phyloP scores from a whole-genome alignment of 2,888 invertebrate genomes.

The Bhutanitis thaidina region DNA sequence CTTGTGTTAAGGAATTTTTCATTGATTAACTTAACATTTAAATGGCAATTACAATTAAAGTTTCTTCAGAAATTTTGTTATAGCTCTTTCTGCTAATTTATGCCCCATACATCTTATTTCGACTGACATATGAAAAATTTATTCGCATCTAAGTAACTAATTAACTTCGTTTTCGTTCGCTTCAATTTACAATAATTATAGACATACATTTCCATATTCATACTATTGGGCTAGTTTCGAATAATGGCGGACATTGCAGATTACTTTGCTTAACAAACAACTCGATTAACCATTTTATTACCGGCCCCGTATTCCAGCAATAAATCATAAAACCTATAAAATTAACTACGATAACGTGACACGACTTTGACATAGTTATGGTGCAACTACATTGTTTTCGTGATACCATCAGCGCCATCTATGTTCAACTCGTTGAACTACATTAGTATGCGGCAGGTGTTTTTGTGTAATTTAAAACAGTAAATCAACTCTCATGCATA shows the following conservation, averaged over 20 bases:
- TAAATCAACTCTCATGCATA: too few relatives aligned
- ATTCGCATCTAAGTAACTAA: not conserved
- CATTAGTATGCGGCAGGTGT: not conserved
- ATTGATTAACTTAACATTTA: too few relatives aligned
- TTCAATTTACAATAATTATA: slow-evolving; percentile 3
- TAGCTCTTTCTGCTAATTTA: too few relatives aligned
- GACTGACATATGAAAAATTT: slow-evolving; percentile 1
- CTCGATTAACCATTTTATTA: slow-evolving; percentile 34
- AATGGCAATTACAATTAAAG: too few relatives aligned
- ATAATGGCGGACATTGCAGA: slow-evolving; percentile 14
- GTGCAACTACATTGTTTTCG: slow-evolving; percentile 15
- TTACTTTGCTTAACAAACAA: slow-evolving; percentile 16
- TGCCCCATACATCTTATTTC: not conserved
- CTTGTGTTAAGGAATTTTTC: too few relatives aligned
- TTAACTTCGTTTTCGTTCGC: slow-evolving; percentile 7
- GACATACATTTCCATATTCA: not conserved
- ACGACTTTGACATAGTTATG: slow-evolving; percentile 59
- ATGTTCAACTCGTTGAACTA: slow-evolving; percentile 31
- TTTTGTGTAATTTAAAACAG: not conserved
- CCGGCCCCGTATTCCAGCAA: slow-evolving; percentile 43
- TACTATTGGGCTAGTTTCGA: slow-evolving; percentile 2
- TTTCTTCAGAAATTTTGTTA: too few relatives aligned
- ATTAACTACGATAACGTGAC: slow-evolving; percentile 46
- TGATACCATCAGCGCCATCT: slow-evolving; percentile 56
- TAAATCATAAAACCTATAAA: slow-evolving; percentile 51